Conservation (phyloP, 2,113 vertebrate species). For the Paradoxurus hermaphroditus region DNA sequence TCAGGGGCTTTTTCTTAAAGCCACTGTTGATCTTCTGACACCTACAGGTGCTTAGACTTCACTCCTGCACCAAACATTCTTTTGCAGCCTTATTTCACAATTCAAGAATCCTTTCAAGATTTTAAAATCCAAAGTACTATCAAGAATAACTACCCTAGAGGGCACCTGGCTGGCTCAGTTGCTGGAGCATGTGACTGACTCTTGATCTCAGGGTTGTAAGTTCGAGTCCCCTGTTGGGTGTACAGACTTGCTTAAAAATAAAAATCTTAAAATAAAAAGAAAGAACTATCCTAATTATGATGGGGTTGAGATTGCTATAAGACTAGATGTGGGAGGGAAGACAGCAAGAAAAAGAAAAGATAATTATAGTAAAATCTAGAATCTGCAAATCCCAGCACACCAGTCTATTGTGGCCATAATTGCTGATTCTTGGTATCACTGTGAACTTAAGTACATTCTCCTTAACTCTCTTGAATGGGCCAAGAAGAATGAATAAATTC, state of each 20-base stretch:
- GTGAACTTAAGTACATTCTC: not conserved
- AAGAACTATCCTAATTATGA: not conserved
- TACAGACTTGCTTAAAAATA: not conserved
- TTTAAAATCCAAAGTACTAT: not conserved
- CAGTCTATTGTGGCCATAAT: not conserved
- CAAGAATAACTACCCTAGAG: not conserved
- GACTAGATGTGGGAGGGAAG: not conserved
- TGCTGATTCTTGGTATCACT: not conserved
- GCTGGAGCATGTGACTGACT: not conserved
- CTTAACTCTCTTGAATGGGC: not conserved
- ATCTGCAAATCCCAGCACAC: accelerated
- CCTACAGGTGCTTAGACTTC: not conserved
- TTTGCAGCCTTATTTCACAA: not conserved
- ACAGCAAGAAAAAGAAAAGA: not conserved
- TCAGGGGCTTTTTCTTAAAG: not conserved
- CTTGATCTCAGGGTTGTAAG: not conserved
- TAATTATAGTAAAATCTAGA: not conserved
- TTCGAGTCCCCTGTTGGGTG: not conserved
- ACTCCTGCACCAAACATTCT: not conserved
- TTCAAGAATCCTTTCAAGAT: not conserved
- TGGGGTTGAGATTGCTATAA: not conserved
- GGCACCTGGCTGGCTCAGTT: not conserved
- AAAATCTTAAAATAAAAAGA: not conserved
- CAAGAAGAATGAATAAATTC: not conserved
- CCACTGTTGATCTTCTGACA: not conserved